phyloP scores from a whole-genome alignment of 2,797 vertebrate genomes.

The Tinamus major region DNA sequence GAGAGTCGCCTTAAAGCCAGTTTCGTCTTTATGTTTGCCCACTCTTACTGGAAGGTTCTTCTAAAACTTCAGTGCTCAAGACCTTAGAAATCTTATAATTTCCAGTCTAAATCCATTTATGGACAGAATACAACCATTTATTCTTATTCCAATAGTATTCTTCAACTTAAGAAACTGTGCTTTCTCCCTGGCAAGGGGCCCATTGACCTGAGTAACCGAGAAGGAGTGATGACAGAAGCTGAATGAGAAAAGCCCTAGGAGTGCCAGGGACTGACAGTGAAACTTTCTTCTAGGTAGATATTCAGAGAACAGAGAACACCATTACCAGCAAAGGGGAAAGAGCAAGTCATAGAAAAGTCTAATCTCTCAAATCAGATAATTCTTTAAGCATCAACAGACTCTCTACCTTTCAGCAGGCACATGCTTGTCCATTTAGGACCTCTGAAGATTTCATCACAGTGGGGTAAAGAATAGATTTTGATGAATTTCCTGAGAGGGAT shows the following conservation, averaged over 20 bases:
- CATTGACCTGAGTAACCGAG: neutral
- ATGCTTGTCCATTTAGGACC: neutral
- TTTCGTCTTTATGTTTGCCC: neutral
- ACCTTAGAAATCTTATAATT: neutral
- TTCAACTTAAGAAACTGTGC: neutral
- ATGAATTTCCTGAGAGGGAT: neutral
- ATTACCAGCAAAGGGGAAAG: neutral
- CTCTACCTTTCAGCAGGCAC: neutral
- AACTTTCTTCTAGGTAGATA: neutral
- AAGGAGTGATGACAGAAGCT: neutral
- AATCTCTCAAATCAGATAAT: neutral
- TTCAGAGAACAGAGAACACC: neutral
- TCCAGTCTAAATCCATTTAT: conserved; percentile 2
- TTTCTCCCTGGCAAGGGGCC: neutral
- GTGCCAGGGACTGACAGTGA: neutral
- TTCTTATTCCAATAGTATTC: neutral
- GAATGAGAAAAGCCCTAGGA: conserved; percentile 18
- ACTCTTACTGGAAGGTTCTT: neutral
- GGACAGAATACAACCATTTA: neutral
- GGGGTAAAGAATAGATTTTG: neutral
- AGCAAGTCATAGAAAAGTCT: neutral
- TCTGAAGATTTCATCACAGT: neutral
- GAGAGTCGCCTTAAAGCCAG: neutral
- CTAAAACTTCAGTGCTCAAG: neutral
- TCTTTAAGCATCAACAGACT: neutral